Conservation (phyloP, 1,140 invertebrate genomes). For the Bombus haemorrhoidalis region DNA sequence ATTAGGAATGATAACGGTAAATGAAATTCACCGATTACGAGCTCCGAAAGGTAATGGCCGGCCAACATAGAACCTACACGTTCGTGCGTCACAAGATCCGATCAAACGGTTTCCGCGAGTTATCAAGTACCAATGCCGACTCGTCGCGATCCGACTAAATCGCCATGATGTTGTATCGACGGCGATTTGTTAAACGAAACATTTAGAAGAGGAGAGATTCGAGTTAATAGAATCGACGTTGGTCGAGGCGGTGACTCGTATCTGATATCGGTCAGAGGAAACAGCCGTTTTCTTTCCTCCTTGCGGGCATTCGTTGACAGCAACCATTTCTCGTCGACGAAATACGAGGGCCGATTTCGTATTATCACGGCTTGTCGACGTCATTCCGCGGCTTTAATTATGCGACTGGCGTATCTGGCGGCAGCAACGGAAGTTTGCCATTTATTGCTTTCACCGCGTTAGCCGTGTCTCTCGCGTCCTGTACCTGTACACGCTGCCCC, state of each 20-base stretch:
- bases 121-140: background rate
- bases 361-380: conserved; percentile 68
- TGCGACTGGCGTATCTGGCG: conserved; percentile 56
- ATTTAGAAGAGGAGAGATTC: background rate
- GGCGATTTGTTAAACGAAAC: background rate
- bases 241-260: conserved; percentile 8
- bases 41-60: too few relatives aligned
- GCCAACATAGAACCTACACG: too few relatives aligned
- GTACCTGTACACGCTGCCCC: background rate
- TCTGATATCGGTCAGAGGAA: conserved; percentile 10
- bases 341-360: conserved; percentile 68
- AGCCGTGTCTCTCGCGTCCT: conserved; percentile 17
- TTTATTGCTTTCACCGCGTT: conserved; percentile 63
- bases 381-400: conserved; percentile 71
- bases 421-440: conserved; percentile 51
- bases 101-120: background rate
- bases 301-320: conserved; percentile 24
- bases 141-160: background rate
- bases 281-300: conserved; percentile 20
- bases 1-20: too few relatives aligned
- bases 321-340: conserved; percentile 56
- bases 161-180: background rate
- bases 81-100: too few relatives aligned
- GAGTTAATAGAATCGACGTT: conserved; percentile 42
- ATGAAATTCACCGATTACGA: too few relatives aligned